Evolutionary conservation across 1,140 invertebrate species (phyloP), one percentile per base, ranked within the genome.

Genomic region (Nasonia giraulti): DNA sequence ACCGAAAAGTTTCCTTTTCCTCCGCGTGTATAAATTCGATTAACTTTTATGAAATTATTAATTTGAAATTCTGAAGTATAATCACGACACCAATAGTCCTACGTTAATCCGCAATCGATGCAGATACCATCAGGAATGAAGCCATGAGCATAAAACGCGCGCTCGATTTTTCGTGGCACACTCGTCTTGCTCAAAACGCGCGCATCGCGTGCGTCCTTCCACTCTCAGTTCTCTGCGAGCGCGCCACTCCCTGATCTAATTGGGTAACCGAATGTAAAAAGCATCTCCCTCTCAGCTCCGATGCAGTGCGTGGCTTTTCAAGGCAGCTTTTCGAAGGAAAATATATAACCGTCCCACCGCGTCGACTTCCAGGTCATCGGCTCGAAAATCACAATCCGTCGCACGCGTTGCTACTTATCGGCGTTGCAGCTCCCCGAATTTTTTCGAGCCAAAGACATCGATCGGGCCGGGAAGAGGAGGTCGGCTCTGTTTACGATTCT

Each of bases 191-290:
- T 62, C 2, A 10, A 71, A 71, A 71, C 27, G 68, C 55, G 10
- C 68, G 10, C 68, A 27, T 71, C 68, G 68, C 68, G 75, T 50
- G 75, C 10, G 71, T 5, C 17, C 11, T 47, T 40, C 75, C 75
- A 55, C 33, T 37, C 33, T 37, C 33, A 27, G 27, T 27, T 27
- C 44, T 50, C 33, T 83, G 66, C 71, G 23, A 11, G 11, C 86
- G 79, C 83, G 87, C 88, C 84, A 86, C 88, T 89, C 85, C 89
- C 77, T 81, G 83, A 79, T 80, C 86, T 89, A 89, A 89, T 89
- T 88, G 89, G 87, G 85, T 89, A 90, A 90, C 85, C 88, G 88
- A 90, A 90, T 89, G 88, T 89, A 89, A 89, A 90, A 62, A 68
- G 86, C 90, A 88, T 89, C 87, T 89, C 87, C 81, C 87, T 87